These are phyloP conservation scores for Coryphaenoides rupestris DNA, from an alignment of 2,113 vertebrate species.

Conservation along the genomic window DNA sequence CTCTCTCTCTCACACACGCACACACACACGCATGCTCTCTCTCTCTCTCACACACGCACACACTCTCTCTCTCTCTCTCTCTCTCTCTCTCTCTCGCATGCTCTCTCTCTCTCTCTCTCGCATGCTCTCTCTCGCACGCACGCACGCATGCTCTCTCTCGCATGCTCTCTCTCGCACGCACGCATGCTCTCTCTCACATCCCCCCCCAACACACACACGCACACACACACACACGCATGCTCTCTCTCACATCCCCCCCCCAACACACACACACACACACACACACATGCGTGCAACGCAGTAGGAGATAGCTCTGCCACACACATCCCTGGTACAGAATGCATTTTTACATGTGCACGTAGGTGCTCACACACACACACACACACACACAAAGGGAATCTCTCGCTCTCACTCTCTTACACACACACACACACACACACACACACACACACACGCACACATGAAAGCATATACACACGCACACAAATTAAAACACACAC, in stretches of 20 bases:
- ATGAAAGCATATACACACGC: neutral
- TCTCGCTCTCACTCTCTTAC: neutral
- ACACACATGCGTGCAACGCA: constrained; percentile 13
- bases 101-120: too few species aligned
- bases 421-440: neutral
- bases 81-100: too few species aligned
- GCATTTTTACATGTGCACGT: neutral
- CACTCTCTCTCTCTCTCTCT: too few species aligned
- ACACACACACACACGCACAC: neutral
- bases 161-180: too few species aligned
- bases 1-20: too few species aligned
- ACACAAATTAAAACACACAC: neutral
- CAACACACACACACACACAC: constrained; percentile 14
- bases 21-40: too few species aligned
- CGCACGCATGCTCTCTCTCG: too few species aligned
- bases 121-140: too few species aligned
- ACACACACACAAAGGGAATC: neutral
- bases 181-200: too few species aligned
- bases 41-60: too few species aligned
- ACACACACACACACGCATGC: too few species aligned
- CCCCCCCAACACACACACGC: constrained; percentile 14
- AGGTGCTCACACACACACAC: neutral
- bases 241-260: too few species aligned
- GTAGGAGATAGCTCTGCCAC: constrained; percentile 20
- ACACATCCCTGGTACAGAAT: neutral